These are phyloP conservation scores for Penaeus chinensis DNA, from an alignment of 1,140 invertebrate species.

Conservation along the genomic window DNA sequence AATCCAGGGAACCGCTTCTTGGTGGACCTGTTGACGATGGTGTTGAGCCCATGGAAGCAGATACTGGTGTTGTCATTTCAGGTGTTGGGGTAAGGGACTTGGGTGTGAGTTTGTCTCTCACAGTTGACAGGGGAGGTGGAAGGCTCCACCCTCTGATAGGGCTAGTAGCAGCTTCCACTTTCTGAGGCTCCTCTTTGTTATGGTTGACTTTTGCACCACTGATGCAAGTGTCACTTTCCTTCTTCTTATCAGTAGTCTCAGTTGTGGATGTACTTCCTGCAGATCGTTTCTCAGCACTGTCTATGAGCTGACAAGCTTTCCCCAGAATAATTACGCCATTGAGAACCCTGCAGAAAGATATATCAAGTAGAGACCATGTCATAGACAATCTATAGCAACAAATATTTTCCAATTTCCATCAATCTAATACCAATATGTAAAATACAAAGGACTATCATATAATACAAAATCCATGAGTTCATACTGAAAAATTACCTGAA, in stretches of 20 bases:
- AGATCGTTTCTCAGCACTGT: slow-evolving; percentile 40
- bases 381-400: background rate
- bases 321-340: slow-evolving; percentile 90
- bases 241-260: slow-evolving; percentile 28
- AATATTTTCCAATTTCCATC: background rate
- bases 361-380: background rate
- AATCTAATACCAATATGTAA: too few relatives aligned
- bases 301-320: slow-evolving; percentile 86
- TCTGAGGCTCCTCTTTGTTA: slow-evolving; percentile 34
- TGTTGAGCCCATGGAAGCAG: slow-evolving; percentile 41
- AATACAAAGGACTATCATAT: background rate
- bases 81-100: slow-evolving; percentile 13
- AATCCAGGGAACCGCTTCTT: slow-evolving; percentile 65
- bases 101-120: background rate
- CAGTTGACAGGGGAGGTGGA: slow-evolving; percentile 18
- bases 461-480: background rate
- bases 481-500: slow-evolving; percentile 67
- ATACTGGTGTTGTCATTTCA: slow-evolving; percentile 12
- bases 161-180: slow-evolving; percentile 43
- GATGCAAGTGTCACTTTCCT: slow-evolving; percentile 1
- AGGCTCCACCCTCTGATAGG: slow-evolving; percentile 44
- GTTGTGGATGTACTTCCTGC: slow-evolving; percentile 30
- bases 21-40: slow-evolving; percentile 21
- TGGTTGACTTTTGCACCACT: background rate
- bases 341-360: slow-evolving; percentile 75